These are phyloP conservation scores for Candoia aspera DNA, from an alignment of 2,113 vertebrate genomes.

Conservation along the genomic window DNA sequence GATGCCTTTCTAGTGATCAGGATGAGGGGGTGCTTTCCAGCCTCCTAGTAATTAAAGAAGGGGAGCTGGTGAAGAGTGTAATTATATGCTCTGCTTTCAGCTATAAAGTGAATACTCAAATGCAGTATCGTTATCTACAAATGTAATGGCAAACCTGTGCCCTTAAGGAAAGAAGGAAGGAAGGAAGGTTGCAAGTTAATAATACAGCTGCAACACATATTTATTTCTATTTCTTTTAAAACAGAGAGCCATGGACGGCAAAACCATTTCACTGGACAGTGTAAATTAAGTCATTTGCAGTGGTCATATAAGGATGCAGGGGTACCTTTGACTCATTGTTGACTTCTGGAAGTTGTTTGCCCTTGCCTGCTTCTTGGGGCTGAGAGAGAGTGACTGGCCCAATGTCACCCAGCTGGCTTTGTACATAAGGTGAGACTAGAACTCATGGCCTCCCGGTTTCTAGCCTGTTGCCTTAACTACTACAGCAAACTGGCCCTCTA, in stretches of 20 bases:
- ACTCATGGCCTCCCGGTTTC: neutral
- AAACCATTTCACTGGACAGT: slow-evolving; percentile 12
- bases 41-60: slow-evolving; percentile 62
- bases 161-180: slow-evolving; percentile 41
- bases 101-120: slow-evolving; percentile 46
- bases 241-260: neutral
- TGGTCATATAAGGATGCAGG: neutral
- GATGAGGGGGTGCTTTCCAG: slow-evolving; percentile 38
- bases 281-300: neutral
- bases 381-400: neutral
- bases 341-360: neutral
- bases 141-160: slow-evolving; percentile 32
- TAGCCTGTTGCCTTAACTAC: neutral
- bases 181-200: slow-evolving; percentile 37
- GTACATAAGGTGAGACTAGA: neutral
- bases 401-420: neutral
- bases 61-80: slow-evolving; percentile 35
- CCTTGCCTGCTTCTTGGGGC: neutral
- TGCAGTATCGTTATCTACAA: slow-evolving; percentile 27
- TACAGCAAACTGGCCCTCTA: neutral
- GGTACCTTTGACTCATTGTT: too few relatives aligned
- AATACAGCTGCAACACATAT: slow-evolving; percentile 6
- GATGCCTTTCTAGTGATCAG: slow-evolving; percentile 46
- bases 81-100: slow-evolving; percentile 62
- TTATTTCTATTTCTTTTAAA: slow-evolving; percentile 5